These are phyloP conservation scores for Lycodopsis pacificus DNA, from an alignment of 2,797 vertebrate genomes.

Conservation along the genomic window DNA sequence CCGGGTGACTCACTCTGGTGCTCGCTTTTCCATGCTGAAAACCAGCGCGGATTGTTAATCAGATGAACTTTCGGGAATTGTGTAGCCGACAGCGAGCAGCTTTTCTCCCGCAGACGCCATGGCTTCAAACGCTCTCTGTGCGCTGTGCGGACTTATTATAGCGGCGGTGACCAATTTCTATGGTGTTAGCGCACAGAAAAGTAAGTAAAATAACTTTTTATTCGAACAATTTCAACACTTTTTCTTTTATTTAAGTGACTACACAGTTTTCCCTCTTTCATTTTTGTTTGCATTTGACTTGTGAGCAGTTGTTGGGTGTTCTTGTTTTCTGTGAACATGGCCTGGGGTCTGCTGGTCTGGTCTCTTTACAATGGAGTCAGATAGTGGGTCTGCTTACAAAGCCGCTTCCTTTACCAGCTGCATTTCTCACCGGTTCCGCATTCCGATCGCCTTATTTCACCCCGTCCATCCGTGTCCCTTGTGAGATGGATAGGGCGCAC, in stretches of 20 bases:
- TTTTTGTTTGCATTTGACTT: neutral
- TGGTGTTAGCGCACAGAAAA: constrained; percentile 77
- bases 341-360: constrained; percentile 34
- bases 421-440: constrained; percentile 88
- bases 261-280: neutral
- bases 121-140: constrained; percentile 73
- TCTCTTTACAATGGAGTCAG: constrained; percentile 63
- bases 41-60: constrained; percentile 74
- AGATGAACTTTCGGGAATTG: constrained; percentile 80
- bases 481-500: constrained; percentile 43
- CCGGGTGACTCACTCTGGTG: constrained; percentile 85
- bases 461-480: constrained; percentile 59
- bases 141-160: constrained; percentile 76
- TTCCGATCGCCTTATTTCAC: constrained; percentile 86
- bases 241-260: no score
- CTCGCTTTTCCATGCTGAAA: constrained; percentile 79
- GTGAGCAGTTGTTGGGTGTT: neutral
- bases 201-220: constrained; percentile 69
- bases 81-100: constrained; percentile 64
- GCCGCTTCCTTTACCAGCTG: constrained; percentile 82
- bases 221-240: fast-evolving
- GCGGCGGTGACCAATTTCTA: constrained; percentile 69
- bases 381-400: constrained; percentile 67
- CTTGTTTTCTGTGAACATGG: constrained; percentile 55
- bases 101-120: constrained; percentile 60